Percentiles rank a stretch among this genome's conserved stretches.
Conservation (phyloP, 1,140 invertebrate species). For the Matsumurasca onukii region DNA sequence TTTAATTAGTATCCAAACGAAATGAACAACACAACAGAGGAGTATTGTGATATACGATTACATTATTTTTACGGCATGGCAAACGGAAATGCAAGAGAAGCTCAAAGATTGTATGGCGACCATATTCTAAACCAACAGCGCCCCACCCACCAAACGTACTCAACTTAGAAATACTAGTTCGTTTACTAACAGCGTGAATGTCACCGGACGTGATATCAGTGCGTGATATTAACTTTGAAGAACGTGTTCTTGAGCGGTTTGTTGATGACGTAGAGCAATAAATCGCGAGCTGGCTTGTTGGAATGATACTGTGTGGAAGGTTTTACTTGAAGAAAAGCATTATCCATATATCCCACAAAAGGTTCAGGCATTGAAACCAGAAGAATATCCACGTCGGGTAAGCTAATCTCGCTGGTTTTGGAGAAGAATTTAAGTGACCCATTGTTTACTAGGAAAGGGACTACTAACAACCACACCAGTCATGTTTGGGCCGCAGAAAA, state of each 20-base stretch:
- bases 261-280: not conserved
- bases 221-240: not conserved
- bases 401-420: not conserved
- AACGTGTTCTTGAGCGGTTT: not conserved
- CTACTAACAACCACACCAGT: not conserved
- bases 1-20: too few relatives aligned
- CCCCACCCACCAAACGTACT: not conserved
- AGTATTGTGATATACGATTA: too few relatives aligned
- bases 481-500: too few relatives aligned
- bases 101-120: not conserved
- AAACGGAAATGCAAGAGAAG: too few relatives aligned
- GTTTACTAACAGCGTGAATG: not conserved
- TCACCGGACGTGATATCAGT: not conserved
- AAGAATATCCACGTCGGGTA: not conserved
- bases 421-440: not conserved
- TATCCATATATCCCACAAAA: not conserved
- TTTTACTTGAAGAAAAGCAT: not conserved
- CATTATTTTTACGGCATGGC: too few relatives aligned
- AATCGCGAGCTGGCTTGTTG: not conserved
- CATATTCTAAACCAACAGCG: not conserved
- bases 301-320: not conserved
- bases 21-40: too few relatives aligned
- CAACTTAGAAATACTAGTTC: not conserved
- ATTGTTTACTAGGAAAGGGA: slow-evolving; percentile 18
- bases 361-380: not conserved